phyloP scores from a whole-genome alignment of 2,797 vertebrate species.

The Furcifer pardalis region DNA sequence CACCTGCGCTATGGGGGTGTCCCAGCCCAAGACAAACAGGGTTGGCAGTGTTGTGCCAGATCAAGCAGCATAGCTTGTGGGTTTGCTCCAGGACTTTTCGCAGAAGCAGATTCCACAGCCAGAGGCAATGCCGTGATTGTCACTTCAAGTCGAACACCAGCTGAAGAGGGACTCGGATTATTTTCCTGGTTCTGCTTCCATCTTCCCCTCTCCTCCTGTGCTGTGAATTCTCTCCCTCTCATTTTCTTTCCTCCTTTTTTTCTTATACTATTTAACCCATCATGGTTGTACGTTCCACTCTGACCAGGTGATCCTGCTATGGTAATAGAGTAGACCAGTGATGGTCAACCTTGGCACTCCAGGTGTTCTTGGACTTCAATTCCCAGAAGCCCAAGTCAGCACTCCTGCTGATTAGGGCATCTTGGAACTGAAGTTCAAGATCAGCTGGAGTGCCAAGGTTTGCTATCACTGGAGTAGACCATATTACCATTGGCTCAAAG shows the following conservation, averaged over 20 bases:
- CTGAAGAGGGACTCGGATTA: neutral
- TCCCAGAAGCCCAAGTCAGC: too few relatives aligned
- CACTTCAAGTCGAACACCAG: neutral
- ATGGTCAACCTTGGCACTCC: too few relatives aligned
- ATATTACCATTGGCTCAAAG: too few relatives aligned
- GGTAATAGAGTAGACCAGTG: too few relatives aligned
- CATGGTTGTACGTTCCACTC: neutral
- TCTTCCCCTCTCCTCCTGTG: neutral
- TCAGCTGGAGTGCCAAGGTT: too few relatives aligned
- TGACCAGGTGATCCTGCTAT: too few relatives aligned
- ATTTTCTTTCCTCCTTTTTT: neutral
- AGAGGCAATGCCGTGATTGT: neutral
- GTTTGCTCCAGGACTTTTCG: constrained; percentile 12
- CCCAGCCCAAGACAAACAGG: neutral
- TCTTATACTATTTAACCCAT: neutral
- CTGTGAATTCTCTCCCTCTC: neutral
- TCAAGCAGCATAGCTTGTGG: neutral
- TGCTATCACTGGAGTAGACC: too few relatives aligned
- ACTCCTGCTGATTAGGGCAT: too few relatives aligned
- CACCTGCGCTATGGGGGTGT: fast-evolving
- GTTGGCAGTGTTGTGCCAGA: neutral
- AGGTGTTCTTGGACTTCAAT: too few relatives aligned
- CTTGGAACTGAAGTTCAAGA: too few relatives aligned
- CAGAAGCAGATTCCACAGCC: neutral
- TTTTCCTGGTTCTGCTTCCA: neutral